Evolutionary conservation across 2,113 vertebrate species (phyloP).

Genomic region (Agelaius phoeniceus): DNA sequence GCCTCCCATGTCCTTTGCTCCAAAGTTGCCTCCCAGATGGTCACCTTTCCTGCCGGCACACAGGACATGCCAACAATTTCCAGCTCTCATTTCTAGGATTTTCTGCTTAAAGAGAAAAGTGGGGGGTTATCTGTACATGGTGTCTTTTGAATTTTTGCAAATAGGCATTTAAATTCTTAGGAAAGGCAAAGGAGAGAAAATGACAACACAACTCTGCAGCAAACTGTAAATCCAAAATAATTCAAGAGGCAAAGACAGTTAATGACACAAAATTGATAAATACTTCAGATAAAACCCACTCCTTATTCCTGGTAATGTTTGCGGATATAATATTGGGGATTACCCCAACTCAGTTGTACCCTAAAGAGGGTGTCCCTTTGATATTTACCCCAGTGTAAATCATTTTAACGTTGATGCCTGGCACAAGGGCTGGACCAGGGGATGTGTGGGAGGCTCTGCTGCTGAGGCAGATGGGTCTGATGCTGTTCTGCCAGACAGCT

Average conservation of each 20-base stretch:
- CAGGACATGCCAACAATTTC: not conserved
- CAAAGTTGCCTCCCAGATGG: not conserved
- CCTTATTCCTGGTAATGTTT: not conserved
- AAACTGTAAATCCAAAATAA: not conserved
- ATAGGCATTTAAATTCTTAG: not conserved
- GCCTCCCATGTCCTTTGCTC: not conserved
- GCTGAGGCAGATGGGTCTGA: not conserved
- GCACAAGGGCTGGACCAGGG: not conserved
- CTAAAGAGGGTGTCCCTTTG: not conserved
- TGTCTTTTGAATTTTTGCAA: not conserved
- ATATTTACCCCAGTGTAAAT: not conserved
- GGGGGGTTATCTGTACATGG: not conserved
- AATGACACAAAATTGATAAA: not conserved
- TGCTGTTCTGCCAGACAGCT: not conserved
- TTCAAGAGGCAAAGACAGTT: not conserved
- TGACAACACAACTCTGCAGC: not conserved
- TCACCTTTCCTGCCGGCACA: not conserved
- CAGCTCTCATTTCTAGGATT: not conserved
- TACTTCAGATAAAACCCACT: not conserved
- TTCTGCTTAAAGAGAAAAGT: not conserved
- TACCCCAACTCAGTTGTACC: not conserved
- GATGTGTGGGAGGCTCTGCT: fast-evolving
- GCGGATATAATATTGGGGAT: not conserved
- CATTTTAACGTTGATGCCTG: not conserved
- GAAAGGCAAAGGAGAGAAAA: not conserved